Percentiles rank a stretch among this genome's conserved stretches.
Evolutionary conservation across 2,888 invertebrate species (phyloP).

Genomic region (Tortricodes alternella): DNA sequence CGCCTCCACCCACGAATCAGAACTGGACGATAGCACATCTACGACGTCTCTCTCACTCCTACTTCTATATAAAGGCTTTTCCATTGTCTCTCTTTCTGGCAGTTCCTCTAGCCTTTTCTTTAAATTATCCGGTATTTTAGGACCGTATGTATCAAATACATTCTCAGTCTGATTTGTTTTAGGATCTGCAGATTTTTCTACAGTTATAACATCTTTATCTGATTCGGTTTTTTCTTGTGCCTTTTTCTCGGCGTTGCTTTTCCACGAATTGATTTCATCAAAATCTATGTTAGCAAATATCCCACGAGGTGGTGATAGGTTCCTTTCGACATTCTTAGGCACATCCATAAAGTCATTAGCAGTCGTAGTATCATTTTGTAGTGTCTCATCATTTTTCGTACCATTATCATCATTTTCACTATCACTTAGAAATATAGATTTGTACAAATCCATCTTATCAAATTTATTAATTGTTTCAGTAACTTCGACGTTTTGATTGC

Average conservation of each 20-base stretch:
- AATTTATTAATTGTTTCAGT: conserved; percentile 74
- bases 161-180: conserved; percentile 31
- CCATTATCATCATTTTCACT: conserved; percentile 85
- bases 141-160: conserved; percentile 77
- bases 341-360: conserved; percentile 53
- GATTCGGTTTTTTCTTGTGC: conserved; percentile 33
- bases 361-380: conserved; percentile 30
- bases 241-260: conserved; percentile 47
- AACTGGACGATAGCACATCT: conserved; percentile 59
- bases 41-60: conserved; percentile 41
- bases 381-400: conserved; percentile 44
- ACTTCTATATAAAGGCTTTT: conserved; percentile 47
- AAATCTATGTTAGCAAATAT: conserved; percentile 87
- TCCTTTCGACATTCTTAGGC: conserved; percentile 83
- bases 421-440: conserved; percentile 93
- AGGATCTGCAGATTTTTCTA: conserved; percentile 32
- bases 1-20: conserved; percentile 80
- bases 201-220: conserved; percentile 13
- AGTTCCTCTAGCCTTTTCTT: conserved; percentile 49
- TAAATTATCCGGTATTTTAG: conserved; percentile 80
- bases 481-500: conserved; percentile 52
- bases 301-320: conserved; percentile 87
- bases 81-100: conserved; percentile 31
- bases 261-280: conserved; percentile 80
- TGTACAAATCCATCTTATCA: conserved; percentile 89